phyloP scores from a whole-genome alignment of 1,140 invertebrate genomes.

The Bombus vancouverensis region DNA sequence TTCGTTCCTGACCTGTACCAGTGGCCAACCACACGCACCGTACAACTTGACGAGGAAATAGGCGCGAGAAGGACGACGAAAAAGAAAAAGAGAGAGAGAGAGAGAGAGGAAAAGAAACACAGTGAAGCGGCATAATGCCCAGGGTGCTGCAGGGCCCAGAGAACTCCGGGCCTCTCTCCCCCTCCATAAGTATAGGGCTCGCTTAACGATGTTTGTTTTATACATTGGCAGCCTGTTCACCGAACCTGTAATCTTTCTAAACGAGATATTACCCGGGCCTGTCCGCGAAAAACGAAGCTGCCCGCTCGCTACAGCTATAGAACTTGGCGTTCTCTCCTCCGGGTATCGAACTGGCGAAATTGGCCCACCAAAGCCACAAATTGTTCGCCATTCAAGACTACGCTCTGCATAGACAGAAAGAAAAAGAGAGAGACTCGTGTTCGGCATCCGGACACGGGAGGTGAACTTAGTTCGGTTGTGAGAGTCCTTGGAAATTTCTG shows the following conservation, averaged over 20 bases:
- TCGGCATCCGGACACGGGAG: background rate
- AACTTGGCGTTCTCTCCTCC: conserved; percentile 12
- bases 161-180: conserved; percentile 19
- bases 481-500: background rate
- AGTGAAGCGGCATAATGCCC: conserved; percentile 42
- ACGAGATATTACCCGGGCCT: conserved; percentile 81
- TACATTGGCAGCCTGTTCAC: conserved; percentile 82
- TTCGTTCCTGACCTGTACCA: conserved; percentile 43
- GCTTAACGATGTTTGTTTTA: conserved; percentile 84
- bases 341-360: conserved; percentile 49
- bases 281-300: conserved; percentile 43
- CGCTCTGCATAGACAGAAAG: too few relatives aligned
- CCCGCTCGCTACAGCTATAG: background rate
- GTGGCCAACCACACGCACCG: conserved; percentile 33
- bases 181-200: conserved; percentile 82
- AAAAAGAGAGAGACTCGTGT: background rate
- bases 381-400: conserved; percentile 58
- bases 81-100: background rate
- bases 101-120: background rate
- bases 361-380: conserved; percentile 55
- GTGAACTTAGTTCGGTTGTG: background rate
- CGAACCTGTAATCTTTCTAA: conserved; percentile 84
- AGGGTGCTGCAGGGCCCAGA: conserved; percentile 6
- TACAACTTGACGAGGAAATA: background rate
- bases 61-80: background rate